Evolutionary conservation across 2,797 vertebrate genomes (phyloP), one percentile per base, ranked within the genome.

Genomic region (Ciconia nigra): DNA sequence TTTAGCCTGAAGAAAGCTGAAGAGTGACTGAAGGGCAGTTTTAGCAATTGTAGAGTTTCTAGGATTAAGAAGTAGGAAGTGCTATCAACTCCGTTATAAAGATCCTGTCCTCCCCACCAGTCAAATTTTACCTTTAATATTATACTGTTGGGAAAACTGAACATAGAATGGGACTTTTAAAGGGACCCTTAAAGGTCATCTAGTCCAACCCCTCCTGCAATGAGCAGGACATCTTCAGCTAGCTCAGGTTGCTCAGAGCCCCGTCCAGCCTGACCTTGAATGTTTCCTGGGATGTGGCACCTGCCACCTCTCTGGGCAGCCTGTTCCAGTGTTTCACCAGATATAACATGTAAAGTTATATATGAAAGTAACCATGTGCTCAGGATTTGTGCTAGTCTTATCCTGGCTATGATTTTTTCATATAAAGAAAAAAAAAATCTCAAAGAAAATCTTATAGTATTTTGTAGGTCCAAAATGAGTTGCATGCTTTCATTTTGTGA

Each of bases 71-170:
- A 46, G 61, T 13, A n/a, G 4, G 12, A 65, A 54, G 8, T 21
- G 4, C 5, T 55, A 63, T 10, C 5, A 46, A n/a, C 51, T 70
- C 8, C 0, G 10, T 71, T 93, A 41, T n/a, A 35, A 62, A 88
- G 11, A 65, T 35, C 1, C 2, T 4, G 2, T 17, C 4, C 5
- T 15, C 11, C 11, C 6, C 3, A 7, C 7, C 8, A 29, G 54
- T 31, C 57, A 35, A 59, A 47, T 33, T 65, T 84, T 84, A 26
- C 26, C 5, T 61, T 76, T 46, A 57, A 47, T 22, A 19, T 61
- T 17, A 31, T 41, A 16, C 8, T 55, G 12, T 44, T 10, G 28
- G 28, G 10, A 47, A 66, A 82, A 42, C 7, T 31, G 19, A 77
- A 47, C 11, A 17, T 3, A 19, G 6, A 67, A 55, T 47, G 12